Base-by-base conservation (phyloP, 2,888 invertebrate species). In the Orgyia antiqua region DNA sequence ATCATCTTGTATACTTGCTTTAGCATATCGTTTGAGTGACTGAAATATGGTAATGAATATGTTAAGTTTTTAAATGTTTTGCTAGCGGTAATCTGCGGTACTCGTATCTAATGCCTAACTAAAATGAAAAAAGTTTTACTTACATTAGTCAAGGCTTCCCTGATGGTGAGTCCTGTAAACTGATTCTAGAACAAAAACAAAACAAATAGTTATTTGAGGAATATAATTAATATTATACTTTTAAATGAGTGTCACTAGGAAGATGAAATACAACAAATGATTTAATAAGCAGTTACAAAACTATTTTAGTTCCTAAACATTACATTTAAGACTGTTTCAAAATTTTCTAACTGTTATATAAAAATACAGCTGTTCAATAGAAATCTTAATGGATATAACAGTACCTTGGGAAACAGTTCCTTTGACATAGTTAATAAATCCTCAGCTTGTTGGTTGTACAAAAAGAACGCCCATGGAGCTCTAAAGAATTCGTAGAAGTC, bases 401-500 rank as follows among this genome's bases (percentile, higher is more conserved):
- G 29, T 36, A 80, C 84, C 76, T 76, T 72, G 5, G 84, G 83
- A 19, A 71, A 47, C 12, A 83, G 55, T 52, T 83, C 76, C 40
- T 82, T 80, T 31, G 78, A 72, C 55, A 77, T 69, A 24, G 74
- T 72, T 30, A 87, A 73, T 17, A 90, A 57, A 25, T 80, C 75
- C 2, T 82, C 70, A 46, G 88, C 87, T 34, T 86, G 82, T 34
- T 91, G 90, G 48, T 89, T 87, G 57, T 90, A 92, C 29, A 93
- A 65, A 37, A 89, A 89, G 41, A 79, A 84, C 0, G 89, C 87
- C 91, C 92, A 92, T 0, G 91, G 88, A 30, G 89, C 83, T 21
- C 84, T 78, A 65, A 93, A 93, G 66, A 88, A 92, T 12, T 87
- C 78, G 60, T 84, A 92, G 20, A 93, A 88, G 63, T 94, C 91